Evolutionary conservation across 1,140 invertebrate species (phyloP).

Genomic region (Neodiprion fabricii): DNA sequence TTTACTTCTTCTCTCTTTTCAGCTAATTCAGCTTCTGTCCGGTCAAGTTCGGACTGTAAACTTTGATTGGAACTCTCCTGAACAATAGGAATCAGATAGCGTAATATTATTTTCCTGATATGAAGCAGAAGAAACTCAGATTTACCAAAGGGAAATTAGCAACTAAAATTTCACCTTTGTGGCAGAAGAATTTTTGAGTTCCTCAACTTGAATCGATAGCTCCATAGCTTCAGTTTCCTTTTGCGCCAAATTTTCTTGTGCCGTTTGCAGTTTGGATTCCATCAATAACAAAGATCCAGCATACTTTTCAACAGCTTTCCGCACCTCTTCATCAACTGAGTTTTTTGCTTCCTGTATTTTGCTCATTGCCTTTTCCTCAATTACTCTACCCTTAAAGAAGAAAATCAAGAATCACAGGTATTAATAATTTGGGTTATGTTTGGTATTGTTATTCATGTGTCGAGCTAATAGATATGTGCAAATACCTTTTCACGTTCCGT

Average conservation of each 20-base stretch:
- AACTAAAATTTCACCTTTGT: slow-evolving; percentile 42
- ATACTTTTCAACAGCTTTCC: slow-evolving; percentile 41
- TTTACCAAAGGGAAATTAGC: no score
- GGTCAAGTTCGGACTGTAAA: slow-evolving; percentile 55
- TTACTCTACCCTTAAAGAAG: neutral
- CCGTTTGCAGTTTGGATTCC: slow-evolving; percentile 41
- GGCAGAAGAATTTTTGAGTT: slow-evolving; percentile 48
- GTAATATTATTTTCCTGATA: neutral
- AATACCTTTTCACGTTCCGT: slow-evolving; percentile 45
- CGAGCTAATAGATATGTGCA: slow-evolving; percentile 13
- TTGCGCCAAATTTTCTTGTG: slow-evolving; percentile 43
- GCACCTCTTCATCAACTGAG: slow-evolving; percentile 40
- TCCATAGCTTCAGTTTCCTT: slow-evolving; percentile 45
- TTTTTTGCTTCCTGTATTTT: neutral
- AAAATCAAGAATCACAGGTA: neutral
- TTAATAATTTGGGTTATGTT: neutral
- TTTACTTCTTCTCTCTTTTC: slow-evolving; percentile 53
- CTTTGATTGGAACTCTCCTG: slow-evolving; percentile 58
- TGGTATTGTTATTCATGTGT: neutral
- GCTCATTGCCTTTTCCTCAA: neutral
- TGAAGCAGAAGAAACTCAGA: no score
- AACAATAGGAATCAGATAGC: slow-evolving; percentile 10
- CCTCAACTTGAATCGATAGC: slow-evolving; percentile 43
- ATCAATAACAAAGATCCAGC: slow-evolving; percentile 36
- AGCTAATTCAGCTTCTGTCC: slow-evolving; percentile 50